These are phyloP conservation scores for Drosophila ogumai DNA, from an alignment of 1,140 invertebrate genomes.

Conservation along the genomic window DNA sequence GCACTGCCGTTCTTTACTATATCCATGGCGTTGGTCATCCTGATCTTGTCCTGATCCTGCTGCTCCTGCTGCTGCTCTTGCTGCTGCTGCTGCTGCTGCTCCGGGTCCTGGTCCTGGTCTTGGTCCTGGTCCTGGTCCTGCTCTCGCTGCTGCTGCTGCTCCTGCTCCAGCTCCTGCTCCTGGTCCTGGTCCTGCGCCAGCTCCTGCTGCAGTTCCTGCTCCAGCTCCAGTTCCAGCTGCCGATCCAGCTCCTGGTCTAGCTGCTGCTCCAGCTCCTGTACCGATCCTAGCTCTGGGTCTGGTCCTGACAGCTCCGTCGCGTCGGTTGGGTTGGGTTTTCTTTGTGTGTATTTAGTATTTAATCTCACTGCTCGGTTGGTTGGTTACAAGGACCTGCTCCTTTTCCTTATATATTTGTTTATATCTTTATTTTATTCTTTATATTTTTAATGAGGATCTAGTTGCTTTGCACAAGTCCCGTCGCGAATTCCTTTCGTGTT, in stretches of 20 bases:
- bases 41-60: constrained; percentile 35
- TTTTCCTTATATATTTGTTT: constrained; percentile 34
- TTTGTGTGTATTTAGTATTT: constrained; percentile 63
- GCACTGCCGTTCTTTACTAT: constrained; percentile 87
- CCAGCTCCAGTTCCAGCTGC: constrained; percentile 18
- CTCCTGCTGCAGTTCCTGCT: constrained; percentile 17
- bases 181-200: constrained; percentile 5
- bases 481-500: constrained; percentile 24
- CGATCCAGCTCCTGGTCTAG: constrained; percentile 13
- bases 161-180: constrained; percentile 1
- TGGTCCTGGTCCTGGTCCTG: not conserved
- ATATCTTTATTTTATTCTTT: constrained; percentile 21
- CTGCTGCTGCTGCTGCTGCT: not conserved
- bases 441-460: constrained; percentile 36
- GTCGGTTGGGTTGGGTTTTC: constrained; percentile 15
- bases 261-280: constrained; percentile 11
- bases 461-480: constrained; percentile 83
- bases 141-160: not conserved
- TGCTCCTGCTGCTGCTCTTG: not conserved
- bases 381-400: constrained; percentile 48
- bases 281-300: constrained; percentile 8
- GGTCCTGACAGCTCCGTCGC: constrained; percentile 13
- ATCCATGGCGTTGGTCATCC: constrained; percentile 84
- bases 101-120: not conserved
- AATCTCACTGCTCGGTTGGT: constrained; percentile 83